Base-by-base conservation (phyloP, 2,888 invertebrate genomes). In the Andrena marginata region DNA sequence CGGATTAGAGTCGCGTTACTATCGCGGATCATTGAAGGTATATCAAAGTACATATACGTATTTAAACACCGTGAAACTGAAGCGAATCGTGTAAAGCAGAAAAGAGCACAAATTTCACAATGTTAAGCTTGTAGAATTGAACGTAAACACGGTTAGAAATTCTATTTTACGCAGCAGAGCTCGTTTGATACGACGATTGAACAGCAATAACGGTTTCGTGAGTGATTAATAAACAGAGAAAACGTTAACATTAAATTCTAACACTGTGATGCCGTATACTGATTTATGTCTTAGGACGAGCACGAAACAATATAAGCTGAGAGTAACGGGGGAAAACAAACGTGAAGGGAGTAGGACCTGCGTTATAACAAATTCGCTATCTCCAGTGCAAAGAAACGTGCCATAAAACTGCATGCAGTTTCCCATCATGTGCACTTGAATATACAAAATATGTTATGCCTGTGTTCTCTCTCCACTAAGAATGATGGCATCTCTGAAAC, bases 401-500 rank as follows among this genome's bases (percentile, higher is more conserved):
- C 76, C 71, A 42, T 42, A 56, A 73, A 77, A 86, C 31, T 80
- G 74, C 87, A 88, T 87, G 88, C 87, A 84, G 70, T 77, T 78
- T 80, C 74, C 75, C 76, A 68, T 77, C 77, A 71, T 81, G 75
- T 75, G 68, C 60, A 70, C 72, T 69, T 83, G 48, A 63, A 71
- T 76, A 70, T 80, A 78, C 49, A 48, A 56, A 72, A 77, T 70
- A 77, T 33, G 72, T 78, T 81, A 80, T 60, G 70, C 77, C 51
- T 77, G 64, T 77, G 51, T 48, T 51, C 68, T 65, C 74, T 82
- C 74, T 71, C 67, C 80, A 56, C 35, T 75, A 74, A 78, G 54
- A 84, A 81, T 74, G 84, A 69, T 64, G 84, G 80, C 77, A 64
- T 63, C 76, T 89, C 87, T 88, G 86, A 89, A 87, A 87, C 62